These are phyloP conservation scores for Sebastes fasciatus DNA, from an alignment of 2,113 vertebrate genomes.

Conservation along the genomic window DNA sequence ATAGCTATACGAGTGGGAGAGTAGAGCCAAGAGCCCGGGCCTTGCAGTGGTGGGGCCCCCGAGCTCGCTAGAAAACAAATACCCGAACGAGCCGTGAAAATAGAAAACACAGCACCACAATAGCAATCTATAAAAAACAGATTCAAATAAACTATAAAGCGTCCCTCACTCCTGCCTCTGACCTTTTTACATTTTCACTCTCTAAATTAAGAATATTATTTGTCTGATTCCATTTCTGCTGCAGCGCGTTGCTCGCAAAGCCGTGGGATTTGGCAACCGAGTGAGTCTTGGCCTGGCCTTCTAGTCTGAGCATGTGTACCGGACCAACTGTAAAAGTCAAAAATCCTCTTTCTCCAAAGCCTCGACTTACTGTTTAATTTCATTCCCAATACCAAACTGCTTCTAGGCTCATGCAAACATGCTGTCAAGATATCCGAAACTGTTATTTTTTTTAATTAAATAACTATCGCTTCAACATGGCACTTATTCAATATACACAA, in stretches of 20 bases:
- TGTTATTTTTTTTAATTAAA: conserved; percentile 25
- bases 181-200: conserved; percentile 52
- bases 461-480: conserved; percentile 8
- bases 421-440: conserved; percentile 5
- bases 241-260: conserved; percentile 52
- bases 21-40: conserved; percentile 72
- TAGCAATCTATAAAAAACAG: conserved; percentile 54
- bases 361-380: conserved; percentile 47
- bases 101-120: conserved; percentile 73
- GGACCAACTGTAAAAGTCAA: conserved; percentile 48
- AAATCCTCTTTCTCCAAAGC: conserved; percentile 43
- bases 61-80: conserved; percentile 79
- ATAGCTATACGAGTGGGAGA: conserved; percentile 84
- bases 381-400: conserved; percentile 26
- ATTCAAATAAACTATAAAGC: conserved; percentile 60
- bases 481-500: background rate
- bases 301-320: conserved; percentile 49
- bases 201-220: conserved; percentile 64
- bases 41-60: conserved; percentile 74
- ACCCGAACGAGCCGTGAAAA: conserved; percentile 71
- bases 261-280: conserved; percentile 56
- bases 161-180: conserved; percentile 36
- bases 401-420: background rate
- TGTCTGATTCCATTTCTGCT: conserved; percentile 46
- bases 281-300: conserved; percentile 50